Percentiles rank a stretch among this genome's conserved stretches.
phyloP scores from a whole-genome alignment of 2,797 vertebrate species.

The Anguilla marmorata region DNA sequence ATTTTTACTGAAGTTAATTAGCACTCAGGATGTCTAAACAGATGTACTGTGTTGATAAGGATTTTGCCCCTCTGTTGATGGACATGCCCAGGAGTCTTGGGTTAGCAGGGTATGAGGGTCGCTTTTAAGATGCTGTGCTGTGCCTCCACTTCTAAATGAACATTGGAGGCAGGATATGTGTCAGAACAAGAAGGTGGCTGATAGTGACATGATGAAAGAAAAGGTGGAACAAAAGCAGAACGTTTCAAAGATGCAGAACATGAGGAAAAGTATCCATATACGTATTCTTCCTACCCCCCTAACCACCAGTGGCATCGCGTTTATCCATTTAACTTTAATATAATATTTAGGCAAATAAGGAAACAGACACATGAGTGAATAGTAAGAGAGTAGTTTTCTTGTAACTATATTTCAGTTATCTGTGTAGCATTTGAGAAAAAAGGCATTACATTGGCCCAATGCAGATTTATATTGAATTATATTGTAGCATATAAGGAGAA shows the following conservation, averaged over 20 bases:
- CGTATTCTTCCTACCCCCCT: background rate
- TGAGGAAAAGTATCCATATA: constrained; percentile 21
- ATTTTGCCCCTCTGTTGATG: background rate
- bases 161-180: background rate
- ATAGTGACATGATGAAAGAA: background rate
- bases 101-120: background rate
- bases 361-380: constrained; percentile 14
- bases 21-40: background rate
- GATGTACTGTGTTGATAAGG: background rate
- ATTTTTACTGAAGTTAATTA: background rate
- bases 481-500: background rate
- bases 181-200: background rate
- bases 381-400: constrained; percentile 19
- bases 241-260: constrained; percentile 20
- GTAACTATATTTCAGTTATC: background rate
- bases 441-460: background rate
- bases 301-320: constrained; percentile 30
- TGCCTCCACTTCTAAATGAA: background rate
- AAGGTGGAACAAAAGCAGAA: constrained; percentile 9
- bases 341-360: background rate
- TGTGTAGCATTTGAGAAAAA: background rate
- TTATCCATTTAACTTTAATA: constrained; percentile 29
- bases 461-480: background rate
- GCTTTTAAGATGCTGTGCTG: background rate
- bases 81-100: background rate